Percentiles rank a stretch among this genome's conserved stretches.
Conservation (phyloP, 2,888 invertebrate species). For the Kryphioiulus occultus region DNA sequence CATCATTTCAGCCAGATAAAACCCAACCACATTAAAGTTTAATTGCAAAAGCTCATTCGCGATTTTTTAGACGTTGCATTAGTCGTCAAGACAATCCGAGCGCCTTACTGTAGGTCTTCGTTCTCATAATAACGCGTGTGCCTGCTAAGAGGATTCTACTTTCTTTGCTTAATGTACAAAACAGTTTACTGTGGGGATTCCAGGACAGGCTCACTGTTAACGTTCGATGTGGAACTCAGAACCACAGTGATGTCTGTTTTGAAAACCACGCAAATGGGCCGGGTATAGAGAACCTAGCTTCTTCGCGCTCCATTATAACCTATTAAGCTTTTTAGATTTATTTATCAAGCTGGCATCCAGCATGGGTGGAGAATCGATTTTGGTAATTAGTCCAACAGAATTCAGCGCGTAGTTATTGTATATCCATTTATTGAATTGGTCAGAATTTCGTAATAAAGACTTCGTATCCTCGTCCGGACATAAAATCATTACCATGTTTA, state of each 20-base stretch:
- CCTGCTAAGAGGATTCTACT: background rate
- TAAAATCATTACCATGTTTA: no score
- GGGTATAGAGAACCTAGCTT: background rate
- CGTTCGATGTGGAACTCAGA: background rate
- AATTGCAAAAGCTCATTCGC: slow-evolving; percentile 46
- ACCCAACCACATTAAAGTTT: slow-evolving; percentile 43
- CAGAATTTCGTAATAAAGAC: no score
- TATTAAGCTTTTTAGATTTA: background rate
- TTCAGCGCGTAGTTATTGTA: no score
- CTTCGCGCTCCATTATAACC: background rate
- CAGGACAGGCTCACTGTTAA: background rate
- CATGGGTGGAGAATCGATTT: no score
- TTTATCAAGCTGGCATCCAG: background rate
- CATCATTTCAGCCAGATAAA: slow-evolving; percentile 46
- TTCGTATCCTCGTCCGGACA: no score
- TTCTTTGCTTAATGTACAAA: slow-evolving; percentile 40
- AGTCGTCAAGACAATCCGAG: slow-evolving; percentile 40
- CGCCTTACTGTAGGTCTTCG: slow-evolving; percentile 15
- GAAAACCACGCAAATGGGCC: background rate
- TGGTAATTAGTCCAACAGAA: no score
- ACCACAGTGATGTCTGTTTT: background rate
- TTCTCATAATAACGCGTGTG: slow-evolving; percentile 3
- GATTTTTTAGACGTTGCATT: slow-evolving; percentile 39
- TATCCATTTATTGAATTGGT: no score
- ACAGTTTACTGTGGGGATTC: slow-evolving; percentile 26